Evolutionary conservation across 2,113 vertebrate species (phyloP).

Genomic region (Strigops habroptila): DNA sequence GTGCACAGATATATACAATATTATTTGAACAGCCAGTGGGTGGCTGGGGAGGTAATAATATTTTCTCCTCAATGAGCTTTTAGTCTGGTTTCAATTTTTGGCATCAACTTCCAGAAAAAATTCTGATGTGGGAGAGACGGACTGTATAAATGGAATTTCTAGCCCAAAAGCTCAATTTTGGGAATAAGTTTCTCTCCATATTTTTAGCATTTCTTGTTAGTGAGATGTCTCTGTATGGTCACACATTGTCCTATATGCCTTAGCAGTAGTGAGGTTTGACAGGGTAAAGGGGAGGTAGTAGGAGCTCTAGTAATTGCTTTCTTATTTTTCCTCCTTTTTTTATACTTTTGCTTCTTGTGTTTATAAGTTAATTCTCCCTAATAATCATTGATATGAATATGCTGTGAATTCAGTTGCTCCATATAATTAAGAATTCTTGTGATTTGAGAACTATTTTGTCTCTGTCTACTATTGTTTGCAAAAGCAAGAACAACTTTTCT

Average conservation of each 20-base stretch:
- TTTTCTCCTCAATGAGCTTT: constrained; percentile 44
- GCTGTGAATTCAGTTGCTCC: background rate
- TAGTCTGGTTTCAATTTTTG: constrained; percentile 56
- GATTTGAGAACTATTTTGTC: background rate
- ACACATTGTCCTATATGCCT: background rate
- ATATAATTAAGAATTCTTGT: background rate
- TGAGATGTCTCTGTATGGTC: background rate
- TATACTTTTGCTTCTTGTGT: background rate
- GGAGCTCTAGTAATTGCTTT: background rate
- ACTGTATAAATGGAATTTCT: background rate
- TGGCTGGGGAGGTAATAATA: constrained; percentile 37
- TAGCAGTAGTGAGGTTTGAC: background rate
- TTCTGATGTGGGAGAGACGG: background rate
- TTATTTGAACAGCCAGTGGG: constrained; percentile 43
- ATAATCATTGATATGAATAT: background rate
- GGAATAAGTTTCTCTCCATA: background rate
- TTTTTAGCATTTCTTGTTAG: background rate
- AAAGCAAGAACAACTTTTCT: background rate
- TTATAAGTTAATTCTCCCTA: background rate
- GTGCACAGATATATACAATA: constrained; percentile 50
- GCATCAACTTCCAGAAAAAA: constrained; percentile 16
- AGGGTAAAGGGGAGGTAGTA: background rate
- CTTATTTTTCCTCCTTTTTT: background rate
- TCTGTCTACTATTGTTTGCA: background rate
- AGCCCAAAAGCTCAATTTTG: background rate